Percentiles rank a stretch among this genome's conserved stretches.
Conservation (phyloP, 1,140 invertebrate genomes). For the Eurosta solidaginis region DNA sequence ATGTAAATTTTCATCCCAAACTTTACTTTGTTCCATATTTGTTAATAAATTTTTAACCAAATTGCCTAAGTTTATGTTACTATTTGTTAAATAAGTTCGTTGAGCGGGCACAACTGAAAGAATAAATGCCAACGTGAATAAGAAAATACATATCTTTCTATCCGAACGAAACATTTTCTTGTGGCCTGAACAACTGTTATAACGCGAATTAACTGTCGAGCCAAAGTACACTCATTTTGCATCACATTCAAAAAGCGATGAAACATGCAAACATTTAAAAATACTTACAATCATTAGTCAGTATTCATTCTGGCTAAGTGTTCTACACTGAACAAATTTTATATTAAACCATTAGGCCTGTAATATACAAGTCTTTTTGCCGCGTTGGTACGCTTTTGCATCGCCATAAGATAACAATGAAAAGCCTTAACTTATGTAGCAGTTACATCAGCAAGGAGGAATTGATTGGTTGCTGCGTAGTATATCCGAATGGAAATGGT, state of each 20-base stretch:
- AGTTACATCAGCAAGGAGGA: too few species aligned
- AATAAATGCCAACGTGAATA: not conserved
- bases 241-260: too few species aligned
- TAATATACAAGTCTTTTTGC: too few species aligned
- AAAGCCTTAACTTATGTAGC: too few species aligned
- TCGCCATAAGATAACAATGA: too few species aligned
- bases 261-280: not conserved
- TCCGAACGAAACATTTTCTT: not conserved
- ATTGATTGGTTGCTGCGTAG: too few species aligned
- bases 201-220: not conserved
- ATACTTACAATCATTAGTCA: not conserved
- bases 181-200: slow-evolving; percentile 4
- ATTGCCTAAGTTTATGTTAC: not conserved
- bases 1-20: slow-evolving; percentile 20
- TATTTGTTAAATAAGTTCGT: not conserved
- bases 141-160: not conserved
- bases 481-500: too few species aligned
- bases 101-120: not conserved
- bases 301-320: not conserved
- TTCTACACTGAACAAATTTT: not conserved
- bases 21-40: not conserved
- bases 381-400: too few species aligned
- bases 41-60: not conserved
- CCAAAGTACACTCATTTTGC: not conserved
- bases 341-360: too few species aligned